Percentiles rank a stretch among this genome's conserved stretches.
Conservation (phyloP, 2,888 invertebrate species). For the Morpho deidamia region DNA sequence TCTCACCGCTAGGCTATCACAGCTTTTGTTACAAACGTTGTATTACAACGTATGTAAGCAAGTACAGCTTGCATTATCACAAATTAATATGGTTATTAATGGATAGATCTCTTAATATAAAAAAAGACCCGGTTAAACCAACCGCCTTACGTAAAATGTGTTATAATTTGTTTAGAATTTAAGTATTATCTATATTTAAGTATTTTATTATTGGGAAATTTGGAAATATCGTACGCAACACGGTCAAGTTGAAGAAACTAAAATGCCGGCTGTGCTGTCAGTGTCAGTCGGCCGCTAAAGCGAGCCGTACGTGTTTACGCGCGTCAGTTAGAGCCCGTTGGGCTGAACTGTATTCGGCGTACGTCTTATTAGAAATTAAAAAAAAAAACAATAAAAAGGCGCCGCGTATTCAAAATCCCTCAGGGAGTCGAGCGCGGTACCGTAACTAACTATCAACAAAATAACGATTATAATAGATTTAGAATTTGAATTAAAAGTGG, state of each 20-base stretch:
- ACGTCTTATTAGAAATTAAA: conserved; percentile 3
- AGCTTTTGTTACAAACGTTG: too few relatives aligned
- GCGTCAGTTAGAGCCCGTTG: conserved; percentile 49
- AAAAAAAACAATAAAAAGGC: conserved; percentile 8
- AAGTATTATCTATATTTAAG: too few relatives aligned
- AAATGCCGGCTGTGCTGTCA: conserved; percentile 17
- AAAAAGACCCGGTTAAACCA: too few relatives aligned
- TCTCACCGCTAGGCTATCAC: too few relatives aligned
- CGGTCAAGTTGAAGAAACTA: neutral
- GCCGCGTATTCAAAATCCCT: conserved; percentile 15
- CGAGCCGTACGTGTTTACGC: conserved; percentile 40
- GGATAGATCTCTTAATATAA: too few relatives aligned
- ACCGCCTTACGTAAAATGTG: too few relatives aligned
- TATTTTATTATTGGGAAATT: neutral
- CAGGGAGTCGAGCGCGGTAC: conserved; percentile 32
- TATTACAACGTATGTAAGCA: too few relatives aligned
- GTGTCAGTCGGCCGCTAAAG: conserved; percentile 38
- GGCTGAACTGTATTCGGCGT: conserved; percentile 48
- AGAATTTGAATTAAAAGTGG: neutral
- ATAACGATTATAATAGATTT: too few relatives aligned
- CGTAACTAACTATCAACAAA: neutral
- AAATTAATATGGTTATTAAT: too few relatives aligned
- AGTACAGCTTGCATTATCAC: too few relatives aligned
- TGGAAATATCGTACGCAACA: neutral
- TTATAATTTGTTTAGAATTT: too few relatives aligned